Base-by-base conservation (phyloP, 1,140 invertebrate genomes). In the Drosophila elegans region DNA sequence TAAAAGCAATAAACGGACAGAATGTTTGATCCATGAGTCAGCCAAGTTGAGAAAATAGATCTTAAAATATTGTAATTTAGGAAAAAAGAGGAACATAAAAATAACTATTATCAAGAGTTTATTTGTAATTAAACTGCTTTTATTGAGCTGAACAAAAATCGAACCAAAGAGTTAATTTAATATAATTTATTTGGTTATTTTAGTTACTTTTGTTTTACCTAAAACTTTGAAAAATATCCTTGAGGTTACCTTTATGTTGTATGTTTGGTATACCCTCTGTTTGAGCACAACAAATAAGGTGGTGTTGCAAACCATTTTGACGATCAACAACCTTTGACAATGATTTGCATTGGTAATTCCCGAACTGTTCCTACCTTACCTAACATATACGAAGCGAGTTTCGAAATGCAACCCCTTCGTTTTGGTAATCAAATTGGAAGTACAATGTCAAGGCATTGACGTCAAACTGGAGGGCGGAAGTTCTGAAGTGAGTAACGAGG, bases 401-500 rank as follows among this genome's bases (percentile, higher is more conserved):
- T 63, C 12, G 21, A 32, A 41, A 66, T 55, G 34, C 53, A 55
- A 32, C 55, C 32, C 46, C 45, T 34, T 46, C 29, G 16, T 56
- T 64, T 54, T 44, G 45, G 41, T 34, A 68, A 80, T 53, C 55
- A 55, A 52, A 61, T 56, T 16, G 36, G 21, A 2, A 21, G 34
- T 32, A 75, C 49, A 76, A 42, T 67, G 51, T 60, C 61, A 38
- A n/a, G n/a, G 49, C 61, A 83, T 88, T 86, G 83, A 86, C 83
- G 83, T 88, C 83, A 86, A 73, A 27, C 53, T 55, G n/a, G 36
- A 38, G 48, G 36, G 16, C 79, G 78, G 75, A 83, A 79, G 53
- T 57, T 59, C 61, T 44, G 52, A 52, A 49, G 27, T 56, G 42
- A 68, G 25, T 67, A 67, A 67, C 41, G 12, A 13, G 27, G 25